Evolutionary conservation across 2,113 vertebrate species (phyloP).

Genomic region (Apaloderma vittatum): DNA sequence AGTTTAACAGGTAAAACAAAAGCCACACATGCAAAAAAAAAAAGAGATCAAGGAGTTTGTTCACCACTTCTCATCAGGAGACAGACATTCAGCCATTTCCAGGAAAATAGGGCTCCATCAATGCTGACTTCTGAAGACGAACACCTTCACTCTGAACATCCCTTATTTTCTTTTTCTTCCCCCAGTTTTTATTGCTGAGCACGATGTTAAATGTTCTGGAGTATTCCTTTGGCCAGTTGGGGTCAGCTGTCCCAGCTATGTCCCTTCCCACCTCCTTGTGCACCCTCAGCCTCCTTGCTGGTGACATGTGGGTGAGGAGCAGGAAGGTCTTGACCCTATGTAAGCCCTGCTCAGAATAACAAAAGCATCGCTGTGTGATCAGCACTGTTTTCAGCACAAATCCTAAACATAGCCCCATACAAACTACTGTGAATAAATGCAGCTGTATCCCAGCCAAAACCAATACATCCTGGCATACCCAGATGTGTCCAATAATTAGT

Average conservation of each 20-base stretch:
- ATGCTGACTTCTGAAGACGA: background rate
- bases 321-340: background rate
- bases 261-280: accelerated
- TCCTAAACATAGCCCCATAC: background rate
- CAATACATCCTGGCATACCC: background rate
- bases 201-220: accelerated
- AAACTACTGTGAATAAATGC: background rate
- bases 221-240: background rate
- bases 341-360: background rate
- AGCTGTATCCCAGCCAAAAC: background rate
- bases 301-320: too few species aligned
- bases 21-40: background rate
- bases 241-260: background rate
- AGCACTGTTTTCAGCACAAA: background rate
- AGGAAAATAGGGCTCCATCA: background rate
- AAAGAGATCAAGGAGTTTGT: background rate
- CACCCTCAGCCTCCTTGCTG: accelerated
- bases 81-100: background rate
- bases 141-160: accelerated
- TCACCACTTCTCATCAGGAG: accelerated
- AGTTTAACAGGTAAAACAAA: background rate
- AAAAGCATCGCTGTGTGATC: background rate
- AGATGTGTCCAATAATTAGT: background rate
- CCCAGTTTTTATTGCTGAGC: background rate
- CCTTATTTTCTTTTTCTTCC: background rate